Evolutionary conservation across 1,140 invertebrate species (phyloP).

Genomic region (Zaprionus tsacasi): DNA sequence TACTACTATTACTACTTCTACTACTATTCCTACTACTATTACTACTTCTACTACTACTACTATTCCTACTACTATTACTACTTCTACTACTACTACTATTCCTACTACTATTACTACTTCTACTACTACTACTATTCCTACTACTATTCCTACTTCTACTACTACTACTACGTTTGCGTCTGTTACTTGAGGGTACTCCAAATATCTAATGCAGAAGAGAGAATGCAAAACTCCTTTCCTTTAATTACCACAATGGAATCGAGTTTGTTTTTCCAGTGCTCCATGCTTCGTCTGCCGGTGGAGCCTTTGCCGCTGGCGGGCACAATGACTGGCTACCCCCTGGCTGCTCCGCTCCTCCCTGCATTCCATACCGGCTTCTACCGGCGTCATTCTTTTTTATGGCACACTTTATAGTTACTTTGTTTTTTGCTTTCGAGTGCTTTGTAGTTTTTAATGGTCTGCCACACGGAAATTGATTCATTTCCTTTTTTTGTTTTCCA

Average conservation of each 20-base stretch:
- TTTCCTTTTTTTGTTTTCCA: constrained; percentile 74
- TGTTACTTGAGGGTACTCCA: background rate
- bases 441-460: constrained; percentile 79
- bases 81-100: no score
- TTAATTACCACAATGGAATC: constrained; percentile 22
- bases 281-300: background rate
- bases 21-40: no score
- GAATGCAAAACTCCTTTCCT: constrained; percentile 15
- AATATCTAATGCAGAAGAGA: background rate
- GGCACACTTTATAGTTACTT: constrained; percentile 37
- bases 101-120: no score
- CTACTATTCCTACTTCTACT: background rate
- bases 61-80: no score
- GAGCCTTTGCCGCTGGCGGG: background rate
- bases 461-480: constrained; percentile 78
- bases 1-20: no score
- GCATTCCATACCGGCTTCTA: constrained; percentile 1
- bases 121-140: no score
- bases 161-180: background rate
- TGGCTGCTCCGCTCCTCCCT: no score
- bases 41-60: no score
- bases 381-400: constrained; percentile 34
- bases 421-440: constrained; percentile 39
- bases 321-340: background rate
- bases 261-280: constrained; percentile 1